Base-by-base conservation (phyloP, 2,113 vertebrate genomes). In the Gallinago media region DNA sequence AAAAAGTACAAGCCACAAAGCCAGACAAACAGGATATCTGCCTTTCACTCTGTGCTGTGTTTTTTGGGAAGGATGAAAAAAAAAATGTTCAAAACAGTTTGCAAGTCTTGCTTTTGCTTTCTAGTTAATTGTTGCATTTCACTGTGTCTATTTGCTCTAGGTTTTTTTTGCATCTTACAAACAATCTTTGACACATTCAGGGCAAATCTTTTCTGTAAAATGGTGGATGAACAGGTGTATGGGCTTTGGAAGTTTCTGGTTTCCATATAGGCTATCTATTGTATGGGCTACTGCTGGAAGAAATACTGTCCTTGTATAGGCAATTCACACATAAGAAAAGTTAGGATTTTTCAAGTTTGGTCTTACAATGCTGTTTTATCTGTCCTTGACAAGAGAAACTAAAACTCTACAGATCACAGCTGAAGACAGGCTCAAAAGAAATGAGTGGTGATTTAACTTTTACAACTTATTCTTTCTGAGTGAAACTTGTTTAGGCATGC, bases 401-500 rank as follows among this genome's bases (percentile, higher is more conserved):
- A 61, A 91, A 96, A 71, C 73, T 92, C 42, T 52, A 80, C 91
- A 95, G 94, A 96, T 94, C 89, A 92, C 95, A 97, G 82, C 95
- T 95, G 96, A 95, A 96, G 96, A 97, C 96, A 97, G 80, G 65
- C 89, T 89, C 80, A 87, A 77, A 96, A 92, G 86, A 89, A 96
- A 92, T 75, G 73, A 94, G 86, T 91, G 68, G 86, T 71, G 86
- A 89, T 89, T 96, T 91, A 91, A 91, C 92, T 96, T 96, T 96
- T 96, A 97, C 94, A 93, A 92, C 94, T 96, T 97, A 97, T 94
- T 97, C 95, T 96, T 97, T 96, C 76, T 78, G 73, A 91, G 94
- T 94, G 91, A 95, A 95, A 95, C 95, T 97, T 96, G 92, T 96
- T 96, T 95, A 97, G 91, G 67, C 95, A 86, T 97, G 95, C 95